phyloP scores from a whole-genome alignment of 2,113 vertebrate species.

The Cryptotis parvus region DNA sequence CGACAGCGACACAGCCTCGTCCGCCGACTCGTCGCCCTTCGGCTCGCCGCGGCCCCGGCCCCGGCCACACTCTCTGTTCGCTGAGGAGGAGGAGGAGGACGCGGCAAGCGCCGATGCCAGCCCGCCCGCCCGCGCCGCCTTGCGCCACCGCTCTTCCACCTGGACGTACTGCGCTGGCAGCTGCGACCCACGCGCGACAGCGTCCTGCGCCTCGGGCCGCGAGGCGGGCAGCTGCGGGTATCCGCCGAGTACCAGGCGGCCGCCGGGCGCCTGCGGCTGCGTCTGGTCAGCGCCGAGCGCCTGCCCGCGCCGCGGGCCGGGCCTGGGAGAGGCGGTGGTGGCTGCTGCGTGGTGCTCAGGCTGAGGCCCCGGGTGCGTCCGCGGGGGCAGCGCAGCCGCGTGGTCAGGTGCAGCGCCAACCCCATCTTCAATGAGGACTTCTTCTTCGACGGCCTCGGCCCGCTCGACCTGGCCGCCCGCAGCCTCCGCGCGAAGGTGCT shows the following conservation, averaged over 20 bases:
- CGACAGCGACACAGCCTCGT: constrained; percentile 80
- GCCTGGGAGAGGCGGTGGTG: constrained; percentile 71
- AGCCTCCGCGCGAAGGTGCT: constrained; percentile 80
- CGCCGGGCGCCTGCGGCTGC: constrained; percentile 76
- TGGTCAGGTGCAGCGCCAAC: constrained; percentile 78
- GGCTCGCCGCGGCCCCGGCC: constrained; percentile 63
- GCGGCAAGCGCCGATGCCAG: too few species aligned
- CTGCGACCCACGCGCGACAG: constrained; percentile 78
- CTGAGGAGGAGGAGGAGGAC: constrained; percentile 58
- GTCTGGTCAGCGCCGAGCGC: constrained; percentile 83
- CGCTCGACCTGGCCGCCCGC: constrained; percentile 60
- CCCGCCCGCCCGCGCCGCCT: constrained; percentile 60
- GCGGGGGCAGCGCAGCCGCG: constrained; percentile 79
- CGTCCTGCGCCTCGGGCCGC: constrained; percentile 73
- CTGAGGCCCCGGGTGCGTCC: constrained; percentile 64
- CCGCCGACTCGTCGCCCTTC: constrained; percentile 79
- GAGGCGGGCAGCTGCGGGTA: constrained; percentile 80
- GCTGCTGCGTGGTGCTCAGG: constrained; percentile 81
- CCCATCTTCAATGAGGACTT: constrained; percentile 88
- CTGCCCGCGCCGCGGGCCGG: constrained; percentile 62
- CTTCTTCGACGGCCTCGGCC: constrained; percentile 82
- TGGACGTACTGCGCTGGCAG: constrained; percentile 70
- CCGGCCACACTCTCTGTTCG: constrained; percentile 28
- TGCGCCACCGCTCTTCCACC: constrained; percentile 75
- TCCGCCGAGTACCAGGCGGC: constrained; percentile 76